These are phyloP conservation scores for Eurois occulta DNA, from an alignment of 2,888 invertebrate species.

Conservation along the genomic window DNA sequence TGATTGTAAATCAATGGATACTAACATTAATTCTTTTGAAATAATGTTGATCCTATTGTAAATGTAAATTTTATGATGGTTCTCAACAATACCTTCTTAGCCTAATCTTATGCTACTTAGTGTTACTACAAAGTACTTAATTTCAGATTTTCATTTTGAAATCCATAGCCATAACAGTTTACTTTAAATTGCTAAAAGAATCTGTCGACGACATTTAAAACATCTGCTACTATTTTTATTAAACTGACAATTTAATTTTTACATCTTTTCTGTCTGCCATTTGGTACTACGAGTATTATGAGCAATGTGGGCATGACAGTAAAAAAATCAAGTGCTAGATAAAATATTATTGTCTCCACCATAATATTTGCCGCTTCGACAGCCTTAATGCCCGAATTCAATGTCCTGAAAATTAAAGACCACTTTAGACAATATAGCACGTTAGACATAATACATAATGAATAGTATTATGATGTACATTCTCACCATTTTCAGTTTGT, in stretches of 20 bases:
- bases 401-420: slow-evolving; percentile 1
- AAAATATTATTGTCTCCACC: slow-evolving; percentile 45
- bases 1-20: not conserved
- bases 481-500: too few species aligned
- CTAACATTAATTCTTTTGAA: not conserved
- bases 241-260: slow-evolving; percentile 20
- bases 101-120: not conserved
- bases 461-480: not conserved
- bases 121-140: not conserved
- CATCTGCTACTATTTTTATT: slow-evolving; percentile 22
- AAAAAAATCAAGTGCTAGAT: slow-evolving; percentile 42
- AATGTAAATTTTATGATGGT: not conserved
- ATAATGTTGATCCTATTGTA: too few species aligned
- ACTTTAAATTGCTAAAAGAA: slow-evolving; percentile 20
- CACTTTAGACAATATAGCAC: not conserved
- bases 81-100: not conserved
- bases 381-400: slow-evolving; percentile 9
- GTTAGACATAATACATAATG: not conserved
- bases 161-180: slow-evolving; percentile 12
- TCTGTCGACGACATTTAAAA: not conserved
- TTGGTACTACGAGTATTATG: not conserved
- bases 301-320: slow-evolving; percentile 11
- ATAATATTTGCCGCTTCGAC: slow-evolving; percentile 19
- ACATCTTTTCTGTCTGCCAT: not conserved
- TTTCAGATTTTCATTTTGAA: not conserved